Evolutionary conservation across 2,888 invertebrate genomes (phyloP), one percentile per base, ranked within the genome.

Genomic region (Dolomedes plantarius): DNA sequence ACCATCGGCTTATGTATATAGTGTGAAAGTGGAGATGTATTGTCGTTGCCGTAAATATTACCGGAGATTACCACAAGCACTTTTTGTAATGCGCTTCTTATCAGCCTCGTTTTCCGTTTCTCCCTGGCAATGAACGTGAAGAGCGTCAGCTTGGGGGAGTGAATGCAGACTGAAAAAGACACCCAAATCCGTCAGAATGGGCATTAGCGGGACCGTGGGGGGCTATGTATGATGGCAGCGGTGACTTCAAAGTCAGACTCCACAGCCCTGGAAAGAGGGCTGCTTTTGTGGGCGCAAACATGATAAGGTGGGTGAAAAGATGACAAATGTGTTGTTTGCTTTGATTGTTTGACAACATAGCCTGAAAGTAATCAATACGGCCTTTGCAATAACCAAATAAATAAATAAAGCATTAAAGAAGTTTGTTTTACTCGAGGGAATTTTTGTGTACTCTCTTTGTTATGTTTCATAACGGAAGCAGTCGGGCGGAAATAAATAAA

Each of bases 311-410:
- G 72, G n/a, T 19, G 31, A 56, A n/a, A 69, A 28, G 27, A 69
- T 69, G 69, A 69, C 19, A 23, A 68, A 31, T 67, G 67, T 31
- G 31, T 67, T 67, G 67, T 31, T 67, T 67, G 67, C 16, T 67
- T 67, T 67, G 67, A 67, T 67, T 67, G 67, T 67, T 67, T 67
- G 67, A 67, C 31, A 67, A 67, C n/a, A n/a, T n/a, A n/a, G n/a
- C n/a, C n/a, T n/a, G n/a, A n/a, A n/a, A n/a, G n/a, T n/a, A n/a
- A n/a, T n/a, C n/a, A n/a, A n/a, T n/a, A n/a, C n/a, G n/a, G n/a
- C n/a, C n/a, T n/a, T n/a, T n/a, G n/a, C n/a, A n/a, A n/a, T n/a
- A n/a, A n/a, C n/a, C n/a, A n/a, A n/a, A n/a, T n/a, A n/a, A n/a
- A n/a, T n/a, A n/a, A n/a, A n/a, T n/a, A n/a, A n/a, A n/a, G n/a